These are phyloP conservation scores for Teleogryllus oceanicus DNA, from an alignment of 2,888 invertebrate genomes.

Conservation along the genomic window DNA sequence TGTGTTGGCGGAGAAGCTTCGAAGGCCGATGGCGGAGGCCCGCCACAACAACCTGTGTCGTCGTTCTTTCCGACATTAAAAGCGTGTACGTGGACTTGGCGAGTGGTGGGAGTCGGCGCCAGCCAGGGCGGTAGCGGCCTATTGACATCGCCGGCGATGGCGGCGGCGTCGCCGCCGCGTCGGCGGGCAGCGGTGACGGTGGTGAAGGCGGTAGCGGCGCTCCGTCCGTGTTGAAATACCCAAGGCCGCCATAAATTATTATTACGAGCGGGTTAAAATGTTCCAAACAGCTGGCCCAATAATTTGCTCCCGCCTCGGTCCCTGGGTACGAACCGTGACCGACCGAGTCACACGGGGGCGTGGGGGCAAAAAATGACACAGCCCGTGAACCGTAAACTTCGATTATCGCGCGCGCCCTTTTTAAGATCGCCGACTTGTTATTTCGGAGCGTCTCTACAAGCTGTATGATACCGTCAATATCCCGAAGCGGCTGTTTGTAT, in stretches of 20 bases:
- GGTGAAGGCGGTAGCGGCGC: neutral
- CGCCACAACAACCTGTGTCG: too few species aligned
- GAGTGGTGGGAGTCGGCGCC: too few species aligned
- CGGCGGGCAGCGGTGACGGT: neutral
- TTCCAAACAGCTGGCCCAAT: neutral
- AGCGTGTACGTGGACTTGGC: too few species aligned
- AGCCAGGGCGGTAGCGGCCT: too few species aligned
- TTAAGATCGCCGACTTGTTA: neutral
- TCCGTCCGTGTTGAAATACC: neutral
- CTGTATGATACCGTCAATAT: slow-evolving; percentile 6
- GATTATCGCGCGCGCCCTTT: neutral
- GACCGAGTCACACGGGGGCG: neutral
- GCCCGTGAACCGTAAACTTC: neutral
- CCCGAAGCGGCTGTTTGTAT: neutral
- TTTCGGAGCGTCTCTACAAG: neutral
- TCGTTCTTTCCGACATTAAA: too few species aligned
- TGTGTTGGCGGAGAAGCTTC: too few species aligned
- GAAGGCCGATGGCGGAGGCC: too few species aligned
- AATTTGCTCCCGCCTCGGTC: neutral
- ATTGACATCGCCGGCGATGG: neutral
- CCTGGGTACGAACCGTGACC: slow-evolving; percentile 10
- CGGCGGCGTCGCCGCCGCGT: neutral
- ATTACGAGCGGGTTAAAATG: slow-evolving; percentile 18
- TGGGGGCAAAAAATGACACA: neutral
- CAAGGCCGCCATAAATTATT: slow-evolving; percentile 9